These are phyloP conservation scores for Dolichallabes microphthalmus DNA, from an alignment of 2,113 vertebrate genomes.

Conservation along the genomic window DNA sequence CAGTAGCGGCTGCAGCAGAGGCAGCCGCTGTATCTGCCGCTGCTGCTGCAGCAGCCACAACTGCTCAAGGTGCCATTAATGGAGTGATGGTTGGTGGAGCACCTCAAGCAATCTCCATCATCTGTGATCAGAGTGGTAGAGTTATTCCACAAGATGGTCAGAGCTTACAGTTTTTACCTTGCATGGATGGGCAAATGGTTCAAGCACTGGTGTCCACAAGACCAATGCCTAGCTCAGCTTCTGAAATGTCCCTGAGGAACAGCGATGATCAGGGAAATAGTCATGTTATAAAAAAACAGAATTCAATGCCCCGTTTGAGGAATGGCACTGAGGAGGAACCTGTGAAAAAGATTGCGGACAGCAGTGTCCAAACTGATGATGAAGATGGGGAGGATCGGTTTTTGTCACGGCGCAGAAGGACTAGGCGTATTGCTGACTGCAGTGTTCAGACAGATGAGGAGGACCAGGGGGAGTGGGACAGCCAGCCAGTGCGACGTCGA, in stretches of 20 bases:
- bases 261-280: conserved; percentile 81
- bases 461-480: conserved; percentile 90
- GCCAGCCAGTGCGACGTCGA: conserved; percentile 88
- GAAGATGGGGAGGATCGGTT: conserved; percentile 91
- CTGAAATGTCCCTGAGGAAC: conserved; percentile 91
- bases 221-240: conserved; percentile 89
- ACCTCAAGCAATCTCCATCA: conserved; percentile 72
- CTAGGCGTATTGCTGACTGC: conserved; percentile 87
- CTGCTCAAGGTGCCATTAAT: conserved; percentile 84
- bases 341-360: conserved; percentile 83
- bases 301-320: conserved; percentile 92
- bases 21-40: conserved; percentile 68
- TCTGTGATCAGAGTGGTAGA: conserved; percentile 77
- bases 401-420: conserved; percentile 84
- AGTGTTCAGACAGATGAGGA: conserved; percentile 97
- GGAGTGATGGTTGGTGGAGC: conserved; percentile 70
- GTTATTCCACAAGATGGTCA: conserved; percentile 83
- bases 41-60: conserved; percentile 80
- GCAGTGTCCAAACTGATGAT: conserved; percentile 95
- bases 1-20: conserved; percentile 78
- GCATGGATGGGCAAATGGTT: conserved; percentile 70
- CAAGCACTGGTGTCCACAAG: conserved; percentile 76
- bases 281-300: conserved; percentile 87
- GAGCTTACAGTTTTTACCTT: conserved; percentile 86
- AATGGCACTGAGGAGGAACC: conserved; percentile 83